Evolutionary conservation across 2,888 invertebrate genomes (phyloP).

Genomic region (Boloria selene): DNA sequence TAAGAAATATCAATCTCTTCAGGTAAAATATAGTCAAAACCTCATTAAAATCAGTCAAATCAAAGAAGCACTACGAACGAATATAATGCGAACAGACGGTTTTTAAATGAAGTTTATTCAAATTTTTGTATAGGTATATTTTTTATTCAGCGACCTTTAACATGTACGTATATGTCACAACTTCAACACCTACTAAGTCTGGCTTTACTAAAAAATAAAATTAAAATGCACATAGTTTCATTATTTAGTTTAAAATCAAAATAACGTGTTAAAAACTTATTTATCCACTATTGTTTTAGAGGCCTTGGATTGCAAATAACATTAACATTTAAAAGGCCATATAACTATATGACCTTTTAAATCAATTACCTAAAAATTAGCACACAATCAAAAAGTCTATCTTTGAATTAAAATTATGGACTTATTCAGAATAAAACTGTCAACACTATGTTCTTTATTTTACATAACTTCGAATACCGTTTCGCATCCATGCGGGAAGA

Average conservation of each 20-base stretch:
- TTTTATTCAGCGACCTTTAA: not conserved
- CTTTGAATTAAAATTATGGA: too few relatives aligned
- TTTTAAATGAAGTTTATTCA: not conserved
- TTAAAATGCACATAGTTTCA: constrained; percentile 28
- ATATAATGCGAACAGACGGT: not conserved
- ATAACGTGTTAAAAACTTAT: not conserved
- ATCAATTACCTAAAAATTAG: too few relatives aligned
- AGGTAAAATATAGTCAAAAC: too few relatives aligned
- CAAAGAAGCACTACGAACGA: not conserved
- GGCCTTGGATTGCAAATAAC: not conserved
- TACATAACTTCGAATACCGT: constrained; percentile 62
- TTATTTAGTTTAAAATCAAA: not conserved
- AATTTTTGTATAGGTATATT: not conserved
- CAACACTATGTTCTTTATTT: constrained; percentile 21
- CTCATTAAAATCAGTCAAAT: too few relatives aligned
- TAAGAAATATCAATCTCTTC: too few relatives aligned
- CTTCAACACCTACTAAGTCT: not conserved
- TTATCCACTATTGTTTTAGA: not conserved
- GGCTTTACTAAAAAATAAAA: constrained; percentile 4
- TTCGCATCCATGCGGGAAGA: constrained; percentile 72
- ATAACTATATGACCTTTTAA: too few relatives aligned
- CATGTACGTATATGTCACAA: not conserved
- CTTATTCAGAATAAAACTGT: not conserved
- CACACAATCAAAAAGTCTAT: too few relatives aligned
- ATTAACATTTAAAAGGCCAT: too few relatives aligned